Conservation (phyloP, 2,888 invertebrate genomes). For the Agriopis marginaria region DNA sequence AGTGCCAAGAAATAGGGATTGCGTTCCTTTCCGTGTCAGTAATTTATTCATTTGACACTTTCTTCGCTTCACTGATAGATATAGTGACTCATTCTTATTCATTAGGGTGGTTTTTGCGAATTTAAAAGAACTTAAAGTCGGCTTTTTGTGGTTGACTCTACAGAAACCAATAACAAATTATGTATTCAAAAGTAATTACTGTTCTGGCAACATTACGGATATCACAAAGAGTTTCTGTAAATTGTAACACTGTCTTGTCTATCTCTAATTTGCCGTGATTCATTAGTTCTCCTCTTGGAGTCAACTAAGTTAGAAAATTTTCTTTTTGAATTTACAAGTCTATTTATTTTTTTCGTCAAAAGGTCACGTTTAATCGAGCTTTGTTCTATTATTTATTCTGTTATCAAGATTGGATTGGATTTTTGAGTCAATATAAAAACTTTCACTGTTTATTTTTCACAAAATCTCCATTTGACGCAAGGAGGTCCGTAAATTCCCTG, state of each 20-base stretch:
- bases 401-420: slow-evolving; percentile 3
- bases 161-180: not conserved
- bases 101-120: slow-evolving; percentile 7
- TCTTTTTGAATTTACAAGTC: not conserved
- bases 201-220: too few species aligned
- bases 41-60: slow-evolving; percentile 31
- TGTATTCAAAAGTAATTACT: not conserved
- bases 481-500: not conserved
- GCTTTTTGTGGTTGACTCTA: not conserved
- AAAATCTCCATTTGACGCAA: slow-evolving; percentile 7
- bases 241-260: not conserved
- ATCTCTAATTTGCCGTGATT: not conserved
- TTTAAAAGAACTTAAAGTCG: not conserved
- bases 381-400: slow-evolving; percentile 8
- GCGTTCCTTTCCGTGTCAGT: slow-evolving; percentile 21
- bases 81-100: slow-evolving; percentile 14
- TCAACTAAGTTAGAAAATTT: not conserved
- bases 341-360: not conserved
- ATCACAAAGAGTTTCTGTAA: too few species aligned
- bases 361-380: slow-evolving; percentile 8
- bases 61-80: slow-evolving; percentile 17
- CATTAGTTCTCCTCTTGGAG: not conserved
- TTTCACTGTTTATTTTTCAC: slow-evolving; percentile 13
- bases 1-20: slow-evolving; percentile 35
- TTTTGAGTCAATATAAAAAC: slow-evolving; percentile 11